These are phyloP conservation scores for Hipparchia semele DNA, from an alignment of 2,888 invertebrate genomes.

Conservation along the genomic window DNA sequence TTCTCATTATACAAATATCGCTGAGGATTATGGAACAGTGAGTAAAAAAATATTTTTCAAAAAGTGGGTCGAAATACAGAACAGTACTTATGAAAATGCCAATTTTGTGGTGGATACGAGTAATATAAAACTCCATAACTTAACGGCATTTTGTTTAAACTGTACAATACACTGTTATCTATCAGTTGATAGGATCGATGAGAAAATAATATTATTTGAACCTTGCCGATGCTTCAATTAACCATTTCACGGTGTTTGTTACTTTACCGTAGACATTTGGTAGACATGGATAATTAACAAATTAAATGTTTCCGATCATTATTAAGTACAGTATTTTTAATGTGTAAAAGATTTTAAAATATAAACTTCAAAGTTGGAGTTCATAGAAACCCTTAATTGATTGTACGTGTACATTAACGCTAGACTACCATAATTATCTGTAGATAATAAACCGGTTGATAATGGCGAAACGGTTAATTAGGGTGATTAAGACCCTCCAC, in stretches of 20 bases:
- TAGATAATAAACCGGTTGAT: too few species aligned
- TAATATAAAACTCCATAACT: neutral
- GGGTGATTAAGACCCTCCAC: too few species aligned
- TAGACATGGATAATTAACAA: neutral
- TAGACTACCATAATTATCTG: too few species aligned
- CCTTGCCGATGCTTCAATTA: constrained; percentile 13
- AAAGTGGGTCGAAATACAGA: too few species aligned
- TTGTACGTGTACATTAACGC: too few species aligned
- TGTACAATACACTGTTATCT: too few species aligned
- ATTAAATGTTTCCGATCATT: neutral
- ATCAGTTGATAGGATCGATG: constrained; percentile 13
- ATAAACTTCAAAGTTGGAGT: neutral
- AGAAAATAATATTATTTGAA: constrained; percentile 9
- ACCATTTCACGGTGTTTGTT: constrained; percentile 28
- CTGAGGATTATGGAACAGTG: too few species aligned
- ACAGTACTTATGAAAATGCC: too few species aligned
- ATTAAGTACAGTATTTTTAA: neutral
- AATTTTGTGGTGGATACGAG: too few species aligned
- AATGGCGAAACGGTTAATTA: too few species aligned
- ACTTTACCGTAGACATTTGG: neutral
- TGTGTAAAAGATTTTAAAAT: neutral
- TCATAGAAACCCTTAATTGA: too few species aligned
- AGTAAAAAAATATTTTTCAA: too few species aligned
- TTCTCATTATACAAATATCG: neutral
- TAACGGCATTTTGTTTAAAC: neutral